Evolutionary conservation across 2,113 vertebrate genomes (phyloP), one percentile per base, ranked within the genome.

Genomic region (Heterotis niloticus): DNA sequence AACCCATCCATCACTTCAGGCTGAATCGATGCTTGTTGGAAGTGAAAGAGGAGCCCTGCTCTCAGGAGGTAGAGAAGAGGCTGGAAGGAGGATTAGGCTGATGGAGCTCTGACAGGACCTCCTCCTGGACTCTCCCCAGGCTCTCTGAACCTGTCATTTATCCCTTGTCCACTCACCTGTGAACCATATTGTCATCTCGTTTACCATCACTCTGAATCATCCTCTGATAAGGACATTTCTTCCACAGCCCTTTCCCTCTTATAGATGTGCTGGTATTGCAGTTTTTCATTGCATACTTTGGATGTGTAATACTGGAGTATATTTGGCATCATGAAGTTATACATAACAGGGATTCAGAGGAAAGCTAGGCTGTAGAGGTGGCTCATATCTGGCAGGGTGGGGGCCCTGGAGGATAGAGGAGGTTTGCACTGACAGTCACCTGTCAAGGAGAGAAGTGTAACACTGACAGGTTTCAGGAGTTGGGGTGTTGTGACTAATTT

Each of bases 31-130:
- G 64, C 67, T 28, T 78, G 71, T 16, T 51, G 77, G 80, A 74
- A 75, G 83, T 81, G 71, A 65, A 83, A 85, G 80, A 23, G 83
- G 24, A 64, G n/a, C 57, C 20, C 62, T 34, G 17, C 17, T 79
- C 60, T 76, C 72, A 62, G 64, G 81, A 60, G 64, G 68, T 82
- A 64, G 74, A 76, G 64, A 34, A 67, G 56, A 70, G 59, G 73
- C 80, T 78, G 78, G 85, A 78, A 4, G 59, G 20, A 14, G 20
- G 13, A 62, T 62, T 14, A 20, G 59, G 20, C 59, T 17, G 20
- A 20, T 62, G 14, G 3, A 62, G 59, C 1, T 11, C 59, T 14
- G 59, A 62, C 20, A 14, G 14, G 59, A 14, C 59, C 59, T 62
- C 59, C 59, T 20, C 59, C 59, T 14, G 14, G 14, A 14, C 59